Evolutionary conservation across 2,888 invertebrate genomes (phyloP).

Genomic region (Pediacus dermestoides): DNA sequence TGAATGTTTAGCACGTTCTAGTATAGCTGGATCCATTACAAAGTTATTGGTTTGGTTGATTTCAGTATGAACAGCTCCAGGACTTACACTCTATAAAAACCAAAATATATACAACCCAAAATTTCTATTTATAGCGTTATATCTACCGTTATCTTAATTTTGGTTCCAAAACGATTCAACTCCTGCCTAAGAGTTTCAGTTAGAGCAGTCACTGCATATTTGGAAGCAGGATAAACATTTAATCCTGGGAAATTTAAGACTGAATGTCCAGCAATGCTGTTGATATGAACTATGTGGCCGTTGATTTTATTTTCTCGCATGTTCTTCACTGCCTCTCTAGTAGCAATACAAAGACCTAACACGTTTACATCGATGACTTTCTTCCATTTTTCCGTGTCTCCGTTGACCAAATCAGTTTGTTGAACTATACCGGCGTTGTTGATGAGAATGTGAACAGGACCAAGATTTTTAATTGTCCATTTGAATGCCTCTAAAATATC

Average conservation of each 20-base stretch:
- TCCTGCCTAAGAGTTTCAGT: slow-evolving; percentile 22
- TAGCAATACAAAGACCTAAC: slow-evolving; percentile 4
- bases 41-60: slow-evolving; percentile 12
- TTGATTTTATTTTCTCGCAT: slow-evolving; percentile 15
- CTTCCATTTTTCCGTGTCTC: slow-evolving; percentile 14
- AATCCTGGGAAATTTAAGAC: slow-evolving; percentile 12
- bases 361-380: slow-evolving; percentile 9
- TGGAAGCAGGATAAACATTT: slow-evolving; percentile 22
- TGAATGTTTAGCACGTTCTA: background rate
- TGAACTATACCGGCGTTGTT: slow-evolving; percentile 44
- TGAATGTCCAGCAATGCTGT: slow-evolving; percentile 16
- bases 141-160: slow-evolving; percentile 24
- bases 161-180: slow-evolving; percentile 13
- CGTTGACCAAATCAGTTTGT: slow-evolving; percentile 28
- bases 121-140: slow-evolving; percentile 1
- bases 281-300: slow-evolving; percentile 20
- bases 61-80: slow-evolving; percentile 30
- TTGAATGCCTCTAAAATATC: slow-evolving; percentile 40
- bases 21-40: background rate
- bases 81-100: slow-evolving; percentile 33
- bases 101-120: background rate
- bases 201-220: slow-evolving; percentile 24
- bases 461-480: slow-evolving; percentile 40
- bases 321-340: slow-evolving; percentile 13
- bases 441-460: slow-evolving; percentile 42